Conservation (phyloP, 2,113 vertebrate genomes). For the Antechinus flavipes region DNA sequence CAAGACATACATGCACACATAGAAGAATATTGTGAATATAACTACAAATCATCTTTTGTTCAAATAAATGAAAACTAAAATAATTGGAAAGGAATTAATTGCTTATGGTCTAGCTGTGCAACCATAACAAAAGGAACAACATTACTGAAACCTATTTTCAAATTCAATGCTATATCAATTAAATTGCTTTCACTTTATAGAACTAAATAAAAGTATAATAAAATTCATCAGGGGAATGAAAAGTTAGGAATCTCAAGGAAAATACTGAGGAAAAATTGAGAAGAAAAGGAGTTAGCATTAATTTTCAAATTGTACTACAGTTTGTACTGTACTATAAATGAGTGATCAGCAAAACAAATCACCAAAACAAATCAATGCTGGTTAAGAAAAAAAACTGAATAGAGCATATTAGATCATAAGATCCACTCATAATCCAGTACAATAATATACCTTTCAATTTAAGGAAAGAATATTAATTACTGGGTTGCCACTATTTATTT, state of each 20-base stretch:
- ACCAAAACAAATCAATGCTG: neutral
- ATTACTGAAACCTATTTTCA: neutral
- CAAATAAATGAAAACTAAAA: neutral
- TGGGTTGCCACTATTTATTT: neutral
- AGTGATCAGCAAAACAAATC: neutral
- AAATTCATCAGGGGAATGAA: neutral
- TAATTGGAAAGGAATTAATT: neutral
- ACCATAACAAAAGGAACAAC: neutral
- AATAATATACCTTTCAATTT: neutral
- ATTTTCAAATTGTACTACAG: neutral
- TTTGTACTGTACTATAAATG: neutral
- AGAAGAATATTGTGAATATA: neutral
- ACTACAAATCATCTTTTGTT: neutral
- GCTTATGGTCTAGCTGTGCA: neutral
- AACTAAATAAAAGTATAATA: neutral
- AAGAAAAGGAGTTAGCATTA: neutral
- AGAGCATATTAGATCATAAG: neutral
- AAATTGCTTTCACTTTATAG: neutral
- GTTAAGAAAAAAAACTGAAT: neutral
- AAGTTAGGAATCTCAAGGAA: neutral
- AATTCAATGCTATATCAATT: neutral
- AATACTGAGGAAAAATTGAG: neutral
- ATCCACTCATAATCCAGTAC: neutral
- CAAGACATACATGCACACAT: neutral
- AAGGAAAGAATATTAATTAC: neutral